Evolutionary conservation across 2,888 invertebrate species (phyloP).

Genomic region (Neocrepidodera transversa): DNA sequence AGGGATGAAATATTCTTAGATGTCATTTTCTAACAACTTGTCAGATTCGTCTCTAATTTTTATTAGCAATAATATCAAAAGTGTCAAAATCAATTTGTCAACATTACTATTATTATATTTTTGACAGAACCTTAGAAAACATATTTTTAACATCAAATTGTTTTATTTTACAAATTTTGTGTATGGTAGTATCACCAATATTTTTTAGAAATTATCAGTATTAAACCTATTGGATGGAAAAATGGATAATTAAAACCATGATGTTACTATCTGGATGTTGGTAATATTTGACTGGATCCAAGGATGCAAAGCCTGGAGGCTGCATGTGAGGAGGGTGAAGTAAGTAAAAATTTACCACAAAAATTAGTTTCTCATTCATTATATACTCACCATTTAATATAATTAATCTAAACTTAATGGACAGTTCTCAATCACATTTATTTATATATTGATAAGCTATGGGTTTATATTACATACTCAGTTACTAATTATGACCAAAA

Average conservation of each 20-base stretch:
- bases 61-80: slow-evolving; percentile 7
- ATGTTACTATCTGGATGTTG: slow-evolving; percentile 61
- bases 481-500: no score
- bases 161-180: slow-evolving; percentile 7
- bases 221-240: slow-evolving; percentile 16
- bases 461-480: no score
- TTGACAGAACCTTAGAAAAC: slow-evolving; percentile 16
- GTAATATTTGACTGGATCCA: slow-evolving; percentile 55
- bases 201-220: slow-evolving; percentile 14
- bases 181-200: not conserved
- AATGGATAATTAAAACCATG: slow-evolving; percentile 35
- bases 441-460: no score
- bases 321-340: slow-evolving; percentile 72
- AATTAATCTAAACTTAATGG: no score
- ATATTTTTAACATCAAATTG: slow-evolving; percentile 6
- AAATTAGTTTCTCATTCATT: no score
- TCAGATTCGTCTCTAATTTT: slow-evolving; percentile 47
- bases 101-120: slow-evolving; percentile 2
- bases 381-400: no score
- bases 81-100: not conserved
- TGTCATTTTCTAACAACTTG: slow-evolving; percentile 50
- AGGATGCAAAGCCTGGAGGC: slow-evolving; percentile 73
- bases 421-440: no score
- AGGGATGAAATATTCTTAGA: slow-evolving; percentile 44
- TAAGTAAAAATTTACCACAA: slow-evolving; percentile 58